A percentile compares a stretch with the other conserved stretches of the same genome.
Conservation (phyloP, 2,113 vertebrate species). For the Nanger granti region DNA sequence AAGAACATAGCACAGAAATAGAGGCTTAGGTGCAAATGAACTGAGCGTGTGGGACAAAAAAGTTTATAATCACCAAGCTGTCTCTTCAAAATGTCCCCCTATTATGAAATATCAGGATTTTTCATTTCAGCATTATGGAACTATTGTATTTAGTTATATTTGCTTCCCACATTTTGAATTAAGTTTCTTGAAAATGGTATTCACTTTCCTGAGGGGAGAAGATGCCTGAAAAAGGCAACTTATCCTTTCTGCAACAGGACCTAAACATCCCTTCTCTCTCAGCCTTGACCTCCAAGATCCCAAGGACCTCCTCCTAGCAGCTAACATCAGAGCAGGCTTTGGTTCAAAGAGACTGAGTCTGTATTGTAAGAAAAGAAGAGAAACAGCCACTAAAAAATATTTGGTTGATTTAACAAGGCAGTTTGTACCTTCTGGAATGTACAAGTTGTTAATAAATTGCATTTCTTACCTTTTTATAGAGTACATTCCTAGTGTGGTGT, state of each 20-base stretch:
- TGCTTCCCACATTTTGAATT: neutral
- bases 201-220: neutral
- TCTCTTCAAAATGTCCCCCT: neutral
- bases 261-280: neutral
- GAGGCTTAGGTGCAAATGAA: neutral
- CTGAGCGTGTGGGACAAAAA: neutral
- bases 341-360: neutral
- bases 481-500: slow-evolving; percentile 48
- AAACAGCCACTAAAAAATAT: slow-evolving; percentile 19
- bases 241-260: neutral
- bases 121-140: neutral
- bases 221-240: neutral
- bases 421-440: slow-evolving; percentile 54
- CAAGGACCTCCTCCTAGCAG: neutral
- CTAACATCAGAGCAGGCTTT: neutral
- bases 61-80: neutral
- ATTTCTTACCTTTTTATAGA: slow-evolving; percentile 62
- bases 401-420: slow-evolving; percentile 47
- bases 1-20: neutral
- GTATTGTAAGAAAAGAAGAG: neutral
- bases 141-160: neutral
- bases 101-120: neutral
- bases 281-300: neutral
- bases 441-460: slow-evolving; percentile 59
- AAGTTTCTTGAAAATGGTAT: slow-evolving; percentile 22